Base-by-base conservation (phyloP, 2,797 vertebrate species). In the Neostethus bicornis region DNA sequence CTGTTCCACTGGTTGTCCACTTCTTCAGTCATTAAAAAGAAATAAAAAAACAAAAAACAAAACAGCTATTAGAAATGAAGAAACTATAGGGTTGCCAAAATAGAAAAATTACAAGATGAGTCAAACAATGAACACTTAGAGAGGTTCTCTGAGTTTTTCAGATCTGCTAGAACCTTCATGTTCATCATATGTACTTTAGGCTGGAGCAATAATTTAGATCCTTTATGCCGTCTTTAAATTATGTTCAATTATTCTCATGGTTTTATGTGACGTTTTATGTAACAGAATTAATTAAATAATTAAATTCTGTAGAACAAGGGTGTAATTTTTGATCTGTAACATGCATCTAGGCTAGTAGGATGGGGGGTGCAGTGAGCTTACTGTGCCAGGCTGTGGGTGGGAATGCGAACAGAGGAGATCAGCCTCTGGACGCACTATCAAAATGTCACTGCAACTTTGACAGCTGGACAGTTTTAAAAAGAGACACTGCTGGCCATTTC, bases 31-130 rank as follows among this genome's bases (percentile, higher is more conserved):
- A n/a, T n/a, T n/a, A n/a, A n/a, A n/a, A n/a, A n/a, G n/a, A n/a
- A n/a, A n/a, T n/a, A 84, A 62, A 66, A 87, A 89, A 79, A 86
- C 66, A 84, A 79, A 77, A 73, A 59, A 88, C 88, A 89, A 72
- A 75, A 91, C 91, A 92, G 90, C 87, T 93, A 94, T 94, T 94
- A 87, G 91, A 93, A 92, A 93, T 94, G 93, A 94, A 92, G 91
- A 90, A 55, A 80, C 73, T 81, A 93, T 95, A 96, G 94, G 95
- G 95, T 95, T 98, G 95, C 95, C 95, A 96, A 92, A 95, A 96
- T 94, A 96, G 89, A 89, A 65, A 77, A 75, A 61, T 1, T 59
- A 23, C 42, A 57, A 68, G 45, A 31, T 66, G 44, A 73, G 16
- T 32, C 61, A 47, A 46, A 50, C 50, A 51, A 66, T 63, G 35